Percentiles rank a stretch among this genome's conserved stretches.
Evolutionary conservation across 2,888 invertebrate genomes (phyloP).

Genomic region (Rhaphigaster nebulosa): DNA sequence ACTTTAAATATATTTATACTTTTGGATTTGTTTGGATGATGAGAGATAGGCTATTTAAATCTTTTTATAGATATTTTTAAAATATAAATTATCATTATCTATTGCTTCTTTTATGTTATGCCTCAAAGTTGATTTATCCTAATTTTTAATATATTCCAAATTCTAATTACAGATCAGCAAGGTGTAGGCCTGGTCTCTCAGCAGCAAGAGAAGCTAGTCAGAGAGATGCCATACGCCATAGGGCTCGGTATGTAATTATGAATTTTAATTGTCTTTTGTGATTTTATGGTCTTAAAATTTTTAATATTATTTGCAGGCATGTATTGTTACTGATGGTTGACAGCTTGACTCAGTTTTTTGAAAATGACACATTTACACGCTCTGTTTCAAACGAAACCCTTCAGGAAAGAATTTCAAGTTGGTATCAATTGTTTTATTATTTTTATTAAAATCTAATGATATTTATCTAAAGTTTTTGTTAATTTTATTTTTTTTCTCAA

Average conservation of each 20-base stretch:
- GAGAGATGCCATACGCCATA: conserved; percentile 58
- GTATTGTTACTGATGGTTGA: conserved; percentile 71
- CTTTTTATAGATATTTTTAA: no score
- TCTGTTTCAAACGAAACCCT: conserved; percentile 66
- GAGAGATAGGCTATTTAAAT: no score
- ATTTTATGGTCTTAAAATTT: conserved; percentile 4
- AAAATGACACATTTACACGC: conserved; percentile 68
- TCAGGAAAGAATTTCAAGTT: conserved; percentile 68
- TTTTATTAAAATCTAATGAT: conserved; percentile 23
- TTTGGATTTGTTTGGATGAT: no score
- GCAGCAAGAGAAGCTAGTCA: conserved; percentile 3
- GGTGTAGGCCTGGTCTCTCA: not conserved
- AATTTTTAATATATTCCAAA: not conserved
- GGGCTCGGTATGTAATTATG: conserved; percentile 58
- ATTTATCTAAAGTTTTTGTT: not conserved
- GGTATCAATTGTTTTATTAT: conserved; percentile 62
- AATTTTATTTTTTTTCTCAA: conserved; percentile 56
- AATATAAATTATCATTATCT: no score
- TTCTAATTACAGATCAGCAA: conserved; percentile 11
- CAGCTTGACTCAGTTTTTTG: conserved; percentile 70
- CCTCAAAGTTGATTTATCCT: not conserved
- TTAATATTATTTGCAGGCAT: conserved; percentile 67
- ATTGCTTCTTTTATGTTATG: not conserved
- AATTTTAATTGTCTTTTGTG: conserved; percentile 3
- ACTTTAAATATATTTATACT: no score